Percentiles rank a stretch among this genome's conserved stretches.
Evolutionary conservation across 2,113 vertebrate species (phyloP).

Genomic region (Neopipo cinnamomea): DNA sequence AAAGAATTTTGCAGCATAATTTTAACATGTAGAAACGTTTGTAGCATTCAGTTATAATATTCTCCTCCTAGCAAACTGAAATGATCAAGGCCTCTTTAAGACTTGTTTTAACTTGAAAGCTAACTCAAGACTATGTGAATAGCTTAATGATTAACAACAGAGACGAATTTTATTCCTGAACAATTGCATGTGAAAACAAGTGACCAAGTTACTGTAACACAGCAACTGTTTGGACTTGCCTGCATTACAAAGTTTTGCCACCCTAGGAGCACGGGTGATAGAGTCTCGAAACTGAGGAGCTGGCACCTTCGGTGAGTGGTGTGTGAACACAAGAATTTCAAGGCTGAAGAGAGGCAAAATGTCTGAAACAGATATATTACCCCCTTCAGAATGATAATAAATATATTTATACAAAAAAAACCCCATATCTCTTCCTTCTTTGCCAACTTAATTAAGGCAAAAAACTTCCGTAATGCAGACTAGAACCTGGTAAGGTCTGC

Average conservation of each 20-base stretch:
- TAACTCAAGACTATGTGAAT: background rate
- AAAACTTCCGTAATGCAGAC: background rate
- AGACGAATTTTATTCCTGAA: background rate
- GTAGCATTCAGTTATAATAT: background rate
- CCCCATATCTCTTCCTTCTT: background rate
- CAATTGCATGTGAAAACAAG: background rate
- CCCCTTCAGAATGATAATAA: background rate
- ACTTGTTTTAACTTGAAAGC: conserved; percentile 7
- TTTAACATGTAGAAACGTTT: background rate
- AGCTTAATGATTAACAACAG: background rate
- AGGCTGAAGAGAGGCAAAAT: background rate
- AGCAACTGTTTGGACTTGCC: background rate
- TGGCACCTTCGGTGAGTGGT: background rate
- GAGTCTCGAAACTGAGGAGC: background rate
- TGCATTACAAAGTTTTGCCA: background rate
- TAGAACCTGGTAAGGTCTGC: background rate
- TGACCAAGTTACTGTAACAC: background rate
- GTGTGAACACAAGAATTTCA: background rate
- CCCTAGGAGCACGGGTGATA: background rate
- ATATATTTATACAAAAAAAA: background rate
- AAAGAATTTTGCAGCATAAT: background rate
- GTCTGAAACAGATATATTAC: background rate
- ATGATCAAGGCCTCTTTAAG: background rate
- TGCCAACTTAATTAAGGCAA: background rate
- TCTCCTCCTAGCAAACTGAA: background rate